Percentiles rank a stretch among this genome's conserved stretches.
Conservation (phyloP, 2,888 invertebrate genomes). For the Seira sanloemensis region DNA sequence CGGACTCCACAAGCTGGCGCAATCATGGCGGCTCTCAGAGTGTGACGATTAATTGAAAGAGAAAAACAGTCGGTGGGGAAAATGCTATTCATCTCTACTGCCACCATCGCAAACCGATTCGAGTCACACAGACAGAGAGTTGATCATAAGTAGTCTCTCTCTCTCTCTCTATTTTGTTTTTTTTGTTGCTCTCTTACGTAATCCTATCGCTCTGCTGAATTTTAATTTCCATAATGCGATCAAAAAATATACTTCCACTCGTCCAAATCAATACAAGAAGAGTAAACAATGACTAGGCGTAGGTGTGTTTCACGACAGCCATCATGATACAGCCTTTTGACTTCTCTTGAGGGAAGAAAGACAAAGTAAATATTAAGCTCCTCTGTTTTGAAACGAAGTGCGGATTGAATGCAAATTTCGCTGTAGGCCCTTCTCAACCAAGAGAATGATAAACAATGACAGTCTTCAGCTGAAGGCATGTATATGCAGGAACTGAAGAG, state of each 20-base stretch:
- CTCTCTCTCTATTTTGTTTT: neutral
- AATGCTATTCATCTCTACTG: neutral
- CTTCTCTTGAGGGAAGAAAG: too few relatives aligned
- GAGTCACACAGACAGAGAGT: neutral
- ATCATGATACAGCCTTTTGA: neutral
- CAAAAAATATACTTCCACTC: neutral
- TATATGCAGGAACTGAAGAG: neutral
- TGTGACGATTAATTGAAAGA: slow-evolving; percentile 53
- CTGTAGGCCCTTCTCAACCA: neutral
- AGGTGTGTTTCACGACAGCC: slow-evolving; percentile 27
- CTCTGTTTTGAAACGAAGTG: neutral
- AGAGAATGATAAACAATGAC: slow-evolving; percentile 39
- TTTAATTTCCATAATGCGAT: slow-evolving; percentile 6
- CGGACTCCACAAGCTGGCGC: neutral
- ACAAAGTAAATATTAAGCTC: neutral
- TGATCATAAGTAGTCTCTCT: neutral
- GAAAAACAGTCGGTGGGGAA: slow-evolving; percentile 16
- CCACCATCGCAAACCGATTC: neutral
- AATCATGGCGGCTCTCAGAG: neutral
- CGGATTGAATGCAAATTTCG: neutral
- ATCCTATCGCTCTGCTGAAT: too few relatives aligned
- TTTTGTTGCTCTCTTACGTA: too few relatives aligned
- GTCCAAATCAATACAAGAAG: neutral
- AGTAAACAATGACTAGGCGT: slow-evolving; percentile 45
- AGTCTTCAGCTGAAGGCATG: slow-evolving; percentile 3